A percentile compares a stretch with the other conserved stretches of the same genome.
Conservation (phyloP, 1,140 invertebrate genomes). For the Teleogryllus occipitalis region DNA sequence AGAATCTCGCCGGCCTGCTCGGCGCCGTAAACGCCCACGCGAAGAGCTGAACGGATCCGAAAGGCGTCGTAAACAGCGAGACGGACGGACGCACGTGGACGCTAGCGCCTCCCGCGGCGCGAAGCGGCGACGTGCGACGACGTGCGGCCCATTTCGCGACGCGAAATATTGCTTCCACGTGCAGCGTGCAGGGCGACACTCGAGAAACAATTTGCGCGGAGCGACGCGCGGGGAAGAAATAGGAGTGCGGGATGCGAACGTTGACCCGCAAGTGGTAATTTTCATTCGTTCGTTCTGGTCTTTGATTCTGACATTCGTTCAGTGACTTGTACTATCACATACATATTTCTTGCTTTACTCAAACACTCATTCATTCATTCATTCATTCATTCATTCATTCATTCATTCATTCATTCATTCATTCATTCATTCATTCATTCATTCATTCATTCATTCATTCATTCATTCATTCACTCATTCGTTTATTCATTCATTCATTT, state of each 20-base stretch:
- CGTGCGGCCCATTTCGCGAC: neutral
- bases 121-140: neutral
- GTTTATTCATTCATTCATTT: neutral
- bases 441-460: neutral
- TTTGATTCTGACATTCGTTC: slow-evolving; percentile 2
- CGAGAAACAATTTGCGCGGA: neutral
- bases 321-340: neutral
- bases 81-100: neutral
- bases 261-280: neutral
- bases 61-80: too few relatives aligned
- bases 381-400: neutral
- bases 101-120: too few relatives aligned
- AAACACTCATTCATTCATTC: neutral
- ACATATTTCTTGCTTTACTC: neutral
- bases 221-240: too few relatives aligned
- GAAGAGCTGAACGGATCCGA: neutral
- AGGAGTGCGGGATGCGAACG: neutral
- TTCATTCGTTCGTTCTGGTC: neutral
- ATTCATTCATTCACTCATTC: neutral
- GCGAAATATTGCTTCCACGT: neutral
- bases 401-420: neutral
- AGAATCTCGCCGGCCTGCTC: neutral
- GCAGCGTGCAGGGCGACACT: neutral
- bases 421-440: neutral
- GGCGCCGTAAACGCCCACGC: neutral